Base-by-base conservation (phyloP, 2,113 vertebrate genomes). In the Bos indicus region DNA sequence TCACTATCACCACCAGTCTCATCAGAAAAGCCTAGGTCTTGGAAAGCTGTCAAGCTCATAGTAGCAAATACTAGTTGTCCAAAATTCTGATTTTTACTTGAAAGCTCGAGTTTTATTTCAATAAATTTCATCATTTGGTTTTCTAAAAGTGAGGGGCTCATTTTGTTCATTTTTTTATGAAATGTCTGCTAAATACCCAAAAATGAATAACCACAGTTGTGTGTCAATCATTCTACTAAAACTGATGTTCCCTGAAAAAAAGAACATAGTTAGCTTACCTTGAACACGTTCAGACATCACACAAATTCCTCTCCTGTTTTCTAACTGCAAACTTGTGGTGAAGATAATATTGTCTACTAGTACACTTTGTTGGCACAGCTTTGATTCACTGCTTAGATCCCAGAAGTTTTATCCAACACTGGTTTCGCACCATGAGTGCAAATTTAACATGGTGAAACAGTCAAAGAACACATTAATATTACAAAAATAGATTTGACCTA, bases 21-120 rank as follows among this genome's bases (percentile, higher is more conserved):
- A 54, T 83, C 40, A 92, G 43, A 80, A 95, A 93, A 97, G 57
- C 84, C 48, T 92, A 88, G 57, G 74, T 88, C 52, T 85, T 88
- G 12, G 8, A 93, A 93, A 88, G n/a, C 13, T 95, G 3, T 84
- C 28, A 91, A 12, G 28, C 7, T 97, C 30, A 71, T 11, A 87
- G 23, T 91, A 88, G 48, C 77, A 95, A 26, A 33, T 92, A 60
- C 0, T 77, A 36, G 12, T 95, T 88, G 51, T 93, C 82, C 71
- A 92, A 51, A 96, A 90, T 96, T 94, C n/a, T 71, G 19, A 81
- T 67, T 95, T 95, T 96, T 91, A 90, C 48, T 85, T 94, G 19
- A 92, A 90, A 96, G 57, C 21, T 91, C 83, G 67, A 80, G 83
- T 94, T 90, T 94, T 87, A 88, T 88, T 93, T 74, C 15, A 95